phyloP scores from a whole-genome alignment of 2,797 vertebrate genomes.

The Hydrolagus colliei region DNA sequence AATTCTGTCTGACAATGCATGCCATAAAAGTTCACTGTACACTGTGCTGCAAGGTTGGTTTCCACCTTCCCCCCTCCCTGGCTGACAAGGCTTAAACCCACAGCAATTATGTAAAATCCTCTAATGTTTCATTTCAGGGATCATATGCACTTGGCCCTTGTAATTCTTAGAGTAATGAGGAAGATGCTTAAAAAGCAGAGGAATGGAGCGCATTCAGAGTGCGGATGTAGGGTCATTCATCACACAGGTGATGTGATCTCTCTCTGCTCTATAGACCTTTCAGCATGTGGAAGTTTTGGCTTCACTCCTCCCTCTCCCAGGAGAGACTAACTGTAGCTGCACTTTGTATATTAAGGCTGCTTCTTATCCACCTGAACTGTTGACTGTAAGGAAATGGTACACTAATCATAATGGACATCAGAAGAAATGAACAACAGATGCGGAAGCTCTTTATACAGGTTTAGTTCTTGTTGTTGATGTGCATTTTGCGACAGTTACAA shows the following conservation, averaged over 20 bases:
- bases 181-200: constrained; percentile 15
- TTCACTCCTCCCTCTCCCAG: constrained; percentile 58
- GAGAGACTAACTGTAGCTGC: constrained; percentile 41
- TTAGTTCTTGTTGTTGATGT: neutral
- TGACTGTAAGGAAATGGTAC: neutral
- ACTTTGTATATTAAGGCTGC: neutral
- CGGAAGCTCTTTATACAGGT: neutral
- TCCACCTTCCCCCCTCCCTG: neutral
- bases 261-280: constrained; percentile 66
- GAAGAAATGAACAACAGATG: neutral
- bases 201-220: constrained; percentile 38
- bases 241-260: constrained; percentile 54
- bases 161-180: neutral
- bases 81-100: neutral
- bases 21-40: no score
- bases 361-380: no score
- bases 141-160: neutral
- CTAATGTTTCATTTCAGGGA: neutral
- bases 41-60: neutral
- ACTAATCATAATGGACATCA: neutral
- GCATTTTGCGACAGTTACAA: neutral
- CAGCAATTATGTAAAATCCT: neutral
- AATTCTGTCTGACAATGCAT: neutral
- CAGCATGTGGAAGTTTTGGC: constrained; percentile 62
- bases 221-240: constrained; percentile 42